These are phyloP conservation scores for Caenorhabditis doughertyi DNA, from an alignment of 2,888 invertebrate species.

Conservation along the genomic window DNA sequence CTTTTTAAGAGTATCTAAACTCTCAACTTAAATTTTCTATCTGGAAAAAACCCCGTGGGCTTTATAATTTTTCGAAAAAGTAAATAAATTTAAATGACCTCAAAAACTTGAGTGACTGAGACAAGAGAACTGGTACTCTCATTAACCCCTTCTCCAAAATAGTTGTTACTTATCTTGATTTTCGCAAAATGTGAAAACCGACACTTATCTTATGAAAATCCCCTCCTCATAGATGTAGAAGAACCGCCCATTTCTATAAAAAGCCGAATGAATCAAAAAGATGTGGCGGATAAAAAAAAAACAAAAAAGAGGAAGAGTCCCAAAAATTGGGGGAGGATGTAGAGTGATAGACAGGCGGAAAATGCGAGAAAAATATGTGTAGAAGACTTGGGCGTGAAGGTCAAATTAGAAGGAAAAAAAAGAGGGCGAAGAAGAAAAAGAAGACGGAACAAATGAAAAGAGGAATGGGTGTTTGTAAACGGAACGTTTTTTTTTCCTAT, in stretches of 20 bases:
- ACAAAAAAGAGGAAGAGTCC: neutral
- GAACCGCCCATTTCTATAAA: too few species aligned
- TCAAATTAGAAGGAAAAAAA: conserved; percentile 38
- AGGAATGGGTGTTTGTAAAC: neutral
- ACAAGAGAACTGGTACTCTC: conserved; percentile 7
- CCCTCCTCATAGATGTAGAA: neutral
- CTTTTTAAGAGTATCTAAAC: too few species aligned
- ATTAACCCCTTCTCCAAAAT: neutral
- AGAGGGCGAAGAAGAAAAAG: neutral
- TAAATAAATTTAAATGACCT: neutral
- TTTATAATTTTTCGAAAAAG: neutral
- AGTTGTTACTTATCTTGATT: conserved; percentile 8
- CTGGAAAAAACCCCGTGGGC: neutral
- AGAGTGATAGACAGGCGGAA: conserved; percentile 7
- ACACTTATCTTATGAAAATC: neutral
- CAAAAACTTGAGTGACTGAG: neutral
- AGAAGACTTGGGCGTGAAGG: conserved; percentile 58
- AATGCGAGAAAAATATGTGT: conserved; percentile 6
- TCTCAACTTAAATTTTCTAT: too few species aligned
- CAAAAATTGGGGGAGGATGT: neutral
- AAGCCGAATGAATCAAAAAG: neutral
- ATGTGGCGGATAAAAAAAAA: neutral
- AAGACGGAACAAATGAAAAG: conserved; percentile 15
- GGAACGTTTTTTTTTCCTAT: neutral
- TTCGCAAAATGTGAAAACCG: conserved; percentile 1